A percentile compares a stretch with the other conserved stretches of the same genome.
Evolutionary conservation across 2,888 invertebrate species (phyloP).

Genomic region (Stenoptilia bipunctidactyla): DNA sequence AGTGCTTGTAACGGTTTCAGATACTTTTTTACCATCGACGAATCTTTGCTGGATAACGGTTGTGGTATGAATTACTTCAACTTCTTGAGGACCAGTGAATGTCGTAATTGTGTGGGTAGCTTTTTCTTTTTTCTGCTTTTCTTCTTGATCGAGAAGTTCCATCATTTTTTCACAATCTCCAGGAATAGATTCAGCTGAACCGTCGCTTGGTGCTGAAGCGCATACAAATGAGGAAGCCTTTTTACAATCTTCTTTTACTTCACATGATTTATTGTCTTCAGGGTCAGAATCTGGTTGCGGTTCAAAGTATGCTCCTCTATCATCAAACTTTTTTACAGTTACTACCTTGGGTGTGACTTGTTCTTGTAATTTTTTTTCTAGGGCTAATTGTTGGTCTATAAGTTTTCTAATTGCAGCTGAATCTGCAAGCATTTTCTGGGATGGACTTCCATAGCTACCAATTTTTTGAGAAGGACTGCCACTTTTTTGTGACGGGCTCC

Average conservation of each 20-base stretch:
- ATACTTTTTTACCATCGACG: slow-evolving; percentile 61
- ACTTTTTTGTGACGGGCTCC: slow-evolving; percentile 42
- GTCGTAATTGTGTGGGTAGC: slow-evolving; percentile 33
- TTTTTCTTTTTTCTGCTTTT: slow-evolving; percentile 34
- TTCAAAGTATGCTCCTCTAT: slow-evolving; percentile 60
- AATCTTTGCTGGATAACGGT: slow-evolving; percentile 59
- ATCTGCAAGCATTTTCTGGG: slow-evolving; percentile 57
- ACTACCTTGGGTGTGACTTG: slow-evolving; percentile 51
- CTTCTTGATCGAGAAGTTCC: slow-evolving; percentile 70
- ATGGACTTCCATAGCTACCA: slow-evolving; percentile 56
- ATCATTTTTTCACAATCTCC: slow-evolving; percentile 74
- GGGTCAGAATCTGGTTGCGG: slow-evolving; percentile 40
- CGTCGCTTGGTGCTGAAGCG: slow-evolving; percentile 58
- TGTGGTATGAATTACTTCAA: slow-evolving; percentile 56
- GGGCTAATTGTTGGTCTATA: slow-evolving; percentile 61
- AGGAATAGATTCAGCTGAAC: slow-evolving; percentile 63
- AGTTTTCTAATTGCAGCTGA: slow-evolving; percentile 59
- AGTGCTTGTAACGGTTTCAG: slow-evolving; percentile 49
- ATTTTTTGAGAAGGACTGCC: slow-evolving; percentile 61
- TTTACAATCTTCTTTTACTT: slow-evolving; percentile 50
- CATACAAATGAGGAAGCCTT: slow-evolving; percentile 56
- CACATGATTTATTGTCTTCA: slow-evolving; percentile 24
- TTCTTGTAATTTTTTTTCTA: slow-evolving; percentile 51
- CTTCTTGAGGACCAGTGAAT: slow-evolving; percentile 34
- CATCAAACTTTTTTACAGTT: slow-evolving; percentile 59